These are phyloP conservation scores for Balaeniceps rex DNA, from an alignment of 2,113 vertebrate species.

Conservation along the genomic window DNA sequence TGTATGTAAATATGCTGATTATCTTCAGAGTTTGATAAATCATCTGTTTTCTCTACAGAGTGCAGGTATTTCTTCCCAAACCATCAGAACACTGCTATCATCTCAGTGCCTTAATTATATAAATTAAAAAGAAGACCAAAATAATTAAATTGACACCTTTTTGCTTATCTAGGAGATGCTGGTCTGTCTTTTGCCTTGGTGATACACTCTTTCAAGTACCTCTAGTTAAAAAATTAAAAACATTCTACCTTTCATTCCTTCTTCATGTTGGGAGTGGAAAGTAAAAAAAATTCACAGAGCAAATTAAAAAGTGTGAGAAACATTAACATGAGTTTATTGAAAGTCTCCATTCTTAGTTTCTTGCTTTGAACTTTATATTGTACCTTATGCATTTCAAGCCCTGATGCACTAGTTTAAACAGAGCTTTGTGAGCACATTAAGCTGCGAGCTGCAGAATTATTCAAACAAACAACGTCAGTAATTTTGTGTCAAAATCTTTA, in stretches of 20 bases:
- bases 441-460: not conserved
- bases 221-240: not conserved
- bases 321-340: not conserved
- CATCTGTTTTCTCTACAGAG: slow-evolving; percentile 44
- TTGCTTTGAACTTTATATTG: not conserved
- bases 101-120: not conserved
- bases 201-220: not conserved
- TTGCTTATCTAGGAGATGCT: not conserved
- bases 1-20: slow-evolving; percentile 63
- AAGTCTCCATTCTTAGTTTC: not conserved
- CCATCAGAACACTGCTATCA: not conserved
- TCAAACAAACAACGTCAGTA: not conserved
- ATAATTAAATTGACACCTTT: not conserved
- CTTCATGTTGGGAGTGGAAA: not conserved
- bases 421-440: not conserved
- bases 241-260: not conserved
- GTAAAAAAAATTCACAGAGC: not conserved
- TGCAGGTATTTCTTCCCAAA: slow-evolving; percentile 49
- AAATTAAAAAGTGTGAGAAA: not conserved
- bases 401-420: not conserved
- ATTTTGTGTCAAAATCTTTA: not conserved
- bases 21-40: slow-evolving; percentile 62
- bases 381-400: not conserved
- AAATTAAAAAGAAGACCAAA: not conserved
- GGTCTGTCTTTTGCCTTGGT: not conserved